These are phyloP conservation scores for Oxytorus armatus DNA, from an alignment of 2,888 invertebrate genomes.

Conservation along the genomic window DNA sequence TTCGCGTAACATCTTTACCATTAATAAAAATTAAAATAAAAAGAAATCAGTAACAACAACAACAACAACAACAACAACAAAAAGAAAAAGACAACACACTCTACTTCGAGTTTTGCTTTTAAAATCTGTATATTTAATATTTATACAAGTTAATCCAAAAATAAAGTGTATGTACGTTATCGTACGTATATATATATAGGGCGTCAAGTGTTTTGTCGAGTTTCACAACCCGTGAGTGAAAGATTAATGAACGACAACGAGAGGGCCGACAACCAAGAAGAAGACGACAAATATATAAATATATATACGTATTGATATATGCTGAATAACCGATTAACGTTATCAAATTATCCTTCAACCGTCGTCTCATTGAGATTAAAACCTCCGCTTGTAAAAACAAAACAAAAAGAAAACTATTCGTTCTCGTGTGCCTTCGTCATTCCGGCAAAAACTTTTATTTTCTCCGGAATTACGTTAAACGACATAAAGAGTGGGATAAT, in stretches of 20 bases:
- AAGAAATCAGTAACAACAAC: slow-evolving; percentile 36
- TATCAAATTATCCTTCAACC: slow-evolving; percentile 1
- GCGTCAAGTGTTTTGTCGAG: slow-evolving; percentile 52
- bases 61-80: slow-evolving; percentile 31
- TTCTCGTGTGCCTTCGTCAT: too few relatives aligned
- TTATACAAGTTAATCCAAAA: slow-evolving; percentile 72
- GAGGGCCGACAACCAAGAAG: not conserved
- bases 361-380: slow-evolving; percentile 49
- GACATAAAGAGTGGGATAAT: not conserved
- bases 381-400: slow-evolving; percentile 19
- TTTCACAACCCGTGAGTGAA: too few relatives aligned
- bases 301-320: not conserved
- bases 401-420: not conserved
- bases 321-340: not conserved
- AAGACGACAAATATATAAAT: not conserved
- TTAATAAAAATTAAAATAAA: slow-evolving; percentile 40
- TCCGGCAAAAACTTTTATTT: too few relatives aligned
- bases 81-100: slow-evolving; percentile 40
- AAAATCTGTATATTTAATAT: slow-evolving; percentile 71
- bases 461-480: too few relatives aligned
- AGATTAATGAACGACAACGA: not conserved
- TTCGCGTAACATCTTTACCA: slow-evolving; percentile 46
- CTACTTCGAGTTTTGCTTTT: slow-evolving; percentile 69
- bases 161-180: slow-evolving; percentile 70
- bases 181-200: slow-evolving; percentile 69